These are phyloP conservation scores for Psittacula derbiana DNA, from an alignment of 2,797 vertebrate species.

Conservation along the genomic window DNA sequence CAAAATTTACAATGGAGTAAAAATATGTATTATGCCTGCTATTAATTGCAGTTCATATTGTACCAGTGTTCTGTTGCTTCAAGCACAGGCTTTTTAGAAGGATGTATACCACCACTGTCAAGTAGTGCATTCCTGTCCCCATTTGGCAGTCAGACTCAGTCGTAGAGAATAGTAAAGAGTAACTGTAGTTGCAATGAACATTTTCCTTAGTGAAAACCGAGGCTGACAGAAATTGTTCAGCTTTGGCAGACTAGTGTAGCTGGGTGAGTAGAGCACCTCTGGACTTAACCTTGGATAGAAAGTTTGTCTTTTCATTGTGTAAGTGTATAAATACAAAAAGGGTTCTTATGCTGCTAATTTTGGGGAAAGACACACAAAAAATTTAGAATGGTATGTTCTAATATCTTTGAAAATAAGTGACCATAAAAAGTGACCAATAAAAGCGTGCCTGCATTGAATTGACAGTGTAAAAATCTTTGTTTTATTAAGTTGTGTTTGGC, in stretches of 20 bases:
- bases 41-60: not conserved
- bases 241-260: not conserved
- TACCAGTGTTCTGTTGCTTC: not conserved
- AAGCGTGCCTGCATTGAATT: not conserved
- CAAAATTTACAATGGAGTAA: not conserved
- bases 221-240: not conserved
- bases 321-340: not conserved
- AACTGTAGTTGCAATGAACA: not conserved
- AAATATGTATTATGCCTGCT: not conserved
- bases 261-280: not conserved
- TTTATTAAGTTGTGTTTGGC: not conserved
- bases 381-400: not conserved
- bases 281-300: not conserved
- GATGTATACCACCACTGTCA: not conserved
- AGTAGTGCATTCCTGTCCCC: not conserved
- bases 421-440: not conserved
- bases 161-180: rapidly evolving
- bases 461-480: not conserved
- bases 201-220: not conserved
- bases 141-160: not conserved
- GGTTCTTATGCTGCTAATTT: not conserved
- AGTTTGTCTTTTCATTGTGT: not conserved
- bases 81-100: not conserved
- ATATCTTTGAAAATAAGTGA: not conserved
- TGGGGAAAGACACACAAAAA: not conserved